phyloP scores from a whole-genome alignment of 2,113 vertebrate species.

The Ictidomys tridecemlineatus region DNA sequence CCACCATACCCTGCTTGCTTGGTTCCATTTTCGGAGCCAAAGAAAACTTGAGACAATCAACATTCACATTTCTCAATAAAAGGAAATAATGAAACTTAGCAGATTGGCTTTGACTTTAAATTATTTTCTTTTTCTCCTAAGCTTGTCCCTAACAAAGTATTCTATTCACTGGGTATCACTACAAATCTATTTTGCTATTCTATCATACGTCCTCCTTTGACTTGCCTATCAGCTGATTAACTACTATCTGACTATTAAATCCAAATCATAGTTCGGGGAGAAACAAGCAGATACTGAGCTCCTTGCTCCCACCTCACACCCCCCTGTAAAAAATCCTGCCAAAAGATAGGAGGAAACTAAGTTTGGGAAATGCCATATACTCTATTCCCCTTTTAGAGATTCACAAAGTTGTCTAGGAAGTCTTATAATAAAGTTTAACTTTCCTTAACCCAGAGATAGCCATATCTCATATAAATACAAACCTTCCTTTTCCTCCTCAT shows the following conservation, averaged over 20 bases:
- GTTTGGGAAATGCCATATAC: neutral
- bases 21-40: neutral
- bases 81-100: slow-evolving; percentile 23
- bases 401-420: neutral
- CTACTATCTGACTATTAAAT: neutral
- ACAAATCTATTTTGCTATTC: neutral
- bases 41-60: neutral
- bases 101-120: neutral
- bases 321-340: neutral
- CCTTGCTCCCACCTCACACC: too few species aligned
- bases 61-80: neutral
- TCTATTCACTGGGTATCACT: neutral
- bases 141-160: neutral
- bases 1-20: neutral
- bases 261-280: neutral
- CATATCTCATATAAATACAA: neutral
- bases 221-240: neutral
- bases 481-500: neutral
- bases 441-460: neutral
- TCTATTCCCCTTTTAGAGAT: neutral
- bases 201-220: neutral
- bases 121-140: neutral
- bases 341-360: neutral
- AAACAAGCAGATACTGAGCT: neutral
- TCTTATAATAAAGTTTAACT: neutral